Evolutionary conservation across 2,797 vertebrate genomes (phyloP), one percentile per base, ranked within the genome.

Genomic region (Smutsia temminckii): DNA sequence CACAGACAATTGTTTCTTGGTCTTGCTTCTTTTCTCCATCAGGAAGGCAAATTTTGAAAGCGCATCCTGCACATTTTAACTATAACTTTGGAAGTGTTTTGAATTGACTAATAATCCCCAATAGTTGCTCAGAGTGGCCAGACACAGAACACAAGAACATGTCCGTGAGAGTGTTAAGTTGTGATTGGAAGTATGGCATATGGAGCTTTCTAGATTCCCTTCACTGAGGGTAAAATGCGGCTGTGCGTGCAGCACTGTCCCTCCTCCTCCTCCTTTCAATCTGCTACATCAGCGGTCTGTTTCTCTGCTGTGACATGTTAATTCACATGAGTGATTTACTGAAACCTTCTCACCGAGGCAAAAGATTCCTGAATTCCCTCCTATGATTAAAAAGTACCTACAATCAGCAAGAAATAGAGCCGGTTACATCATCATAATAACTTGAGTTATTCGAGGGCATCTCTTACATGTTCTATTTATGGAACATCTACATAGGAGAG

Each of bases 311-410:
- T 87, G 75, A 92, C 61, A 27, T 69, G 53, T 89, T 89, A 93
- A 95, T 91, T 89, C 57, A 95, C 40, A 25, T 5, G 25, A 94
- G 27, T 83, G 49, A 97, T 90, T 92, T 81, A 37, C 37, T 79
- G 18, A 93, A 91, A 75, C 21, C 74, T 81, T 95, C 77, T 90
- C n/a, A 57, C 23, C 29, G 9, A 87, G 61, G 84, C 27, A 75
- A 90, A 78, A 89, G 37, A 34, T 64, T 91, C 95, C 75, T 89
- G 21, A 84, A 89, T 85, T 95, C 34, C 37, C 42, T 51, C 75
- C 42, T 93, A 27, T 68, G 66, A 74, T 89, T 85, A 94, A 87
- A 85, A 97, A 86, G 40, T 72, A 55, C 20, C 69, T 79, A 32
- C 86, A 93, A 92, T 80, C 77, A 95, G 8, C 64, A 86, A 75